phyloP scores from a whole-genome alignment of 2,888 invertebrate genomes.

The Pseudococcus viburni region DNA sequence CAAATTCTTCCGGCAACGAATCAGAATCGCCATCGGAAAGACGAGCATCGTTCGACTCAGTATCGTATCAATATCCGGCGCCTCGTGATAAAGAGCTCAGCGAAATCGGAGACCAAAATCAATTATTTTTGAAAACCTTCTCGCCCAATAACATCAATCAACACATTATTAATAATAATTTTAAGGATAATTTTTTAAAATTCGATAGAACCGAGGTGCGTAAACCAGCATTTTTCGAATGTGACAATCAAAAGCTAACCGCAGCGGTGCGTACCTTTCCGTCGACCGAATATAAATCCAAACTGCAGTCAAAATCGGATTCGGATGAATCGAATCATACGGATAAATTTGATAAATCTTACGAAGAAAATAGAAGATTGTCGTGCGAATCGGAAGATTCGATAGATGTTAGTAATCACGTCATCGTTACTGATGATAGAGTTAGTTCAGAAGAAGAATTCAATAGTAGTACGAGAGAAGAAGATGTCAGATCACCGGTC shows the following conservation, averaged over 20 bases:
- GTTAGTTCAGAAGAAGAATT: slow-evolving; percentile 68
- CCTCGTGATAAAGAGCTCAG: slow-evolving; percentile 14
- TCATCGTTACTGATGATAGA: slow-evolving; percentile 63
- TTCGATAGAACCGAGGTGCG: slow-evolving; percentile 42
- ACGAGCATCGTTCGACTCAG: slow-evolving; percentile 63
- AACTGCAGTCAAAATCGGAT: slow-evolving; percentile 71
- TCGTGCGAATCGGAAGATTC: slow-evolving; percentile 63
- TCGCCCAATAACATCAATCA: slow-evolving; percentile 34
- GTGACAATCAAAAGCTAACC: background rate
- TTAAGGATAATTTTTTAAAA: slow-evolving; percentile 69
- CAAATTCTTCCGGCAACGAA: slow-evolving; percentile 52
- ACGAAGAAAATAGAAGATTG: slow-evolving; percentile 66
- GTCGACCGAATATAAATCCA: slow-evolving; percentile 11
- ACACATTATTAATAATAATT: slow-evolving; percentile 33
- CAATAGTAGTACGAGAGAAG: slow-evolving; percentile 69
- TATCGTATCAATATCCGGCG: background rate
- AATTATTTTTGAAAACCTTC: slow-evolving; percentile 45
- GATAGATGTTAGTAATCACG: slow-evolving; percentile 49
- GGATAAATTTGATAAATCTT: slow-evolving; percentile 60
- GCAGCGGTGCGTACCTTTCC: background rate
- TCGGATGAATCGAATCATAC: slow-evolving; percentile 67
- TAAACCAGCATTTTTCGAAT: slow-evolving; percentile 31
- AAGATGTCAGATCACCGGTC: slow-evolving; percentile 70
- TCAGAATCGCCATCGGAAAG: slow-evolving; percentile 4
- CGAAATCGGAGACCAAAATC: slow-evolving; percentile 3